Base-by-base conservation (phyloP, 2,113 vertebrate species). In the Copsychus sechellarum region DNA sequence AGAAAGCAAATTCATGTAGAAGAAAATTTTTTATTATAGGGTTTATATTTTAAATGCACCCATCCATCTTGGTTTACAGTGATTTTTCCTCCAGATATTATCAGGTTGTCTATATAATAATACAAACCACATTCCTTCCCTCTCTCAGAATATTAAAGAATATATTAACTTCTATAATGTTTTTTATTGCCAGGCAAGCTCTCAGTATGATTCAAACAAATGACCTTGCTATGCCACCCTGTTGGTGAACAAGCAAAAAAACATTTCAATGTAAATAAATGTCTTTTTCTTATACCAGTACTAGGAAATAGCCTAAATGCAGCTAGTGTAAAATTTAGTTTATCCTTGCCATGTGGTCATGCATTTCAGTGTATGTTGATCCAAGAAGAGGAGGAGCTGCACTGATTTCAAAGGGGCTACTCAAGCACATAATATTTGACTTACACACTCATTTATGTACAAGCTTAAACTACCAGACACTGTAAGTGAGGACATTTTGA, bases 141-240 rank as follows among this genome's bases (percentile, higher is more conserved):
- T 98, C 92, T 98, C 97, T 93, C 97, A 98, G 94, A 99, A 98
- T 85, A 97, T 94, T 66, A 98, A 98, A 57, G 98, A 98, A 91
- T 99, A 98, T 95, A 97, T 96, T 51, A 98, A 98, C 95, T 99
- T 98, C 85, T 98, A 18, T 91, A 98, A 98, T 97, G 97, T 98
- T 87, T 92, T 99, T 94, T 97, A 93, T 53, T 99, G 98, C 87
- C 96, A 89, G 97, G 98, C 99, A 98, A 95, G 29, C 31, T 77
- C 7, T 43, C 38, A 51, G 50, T 81, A 69, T 54, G 43, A 64
- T 66, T 60, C 60, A 81, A 81, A 83, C 42, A 87, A 77, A 91
- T 33, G 6, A 65, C 21, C 21, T 84, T 48, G 36, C 51, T 78
- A 33, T 2, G 3, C 38, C 45, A 87, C 36, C 19, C 16, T 6